Percentiles rank a stretch among this genome's conserved stretches.
phyloP scores from a whole-genome alignment of 2,113 vertebrate species.

The Oenanthe oenanthe region DNA sequence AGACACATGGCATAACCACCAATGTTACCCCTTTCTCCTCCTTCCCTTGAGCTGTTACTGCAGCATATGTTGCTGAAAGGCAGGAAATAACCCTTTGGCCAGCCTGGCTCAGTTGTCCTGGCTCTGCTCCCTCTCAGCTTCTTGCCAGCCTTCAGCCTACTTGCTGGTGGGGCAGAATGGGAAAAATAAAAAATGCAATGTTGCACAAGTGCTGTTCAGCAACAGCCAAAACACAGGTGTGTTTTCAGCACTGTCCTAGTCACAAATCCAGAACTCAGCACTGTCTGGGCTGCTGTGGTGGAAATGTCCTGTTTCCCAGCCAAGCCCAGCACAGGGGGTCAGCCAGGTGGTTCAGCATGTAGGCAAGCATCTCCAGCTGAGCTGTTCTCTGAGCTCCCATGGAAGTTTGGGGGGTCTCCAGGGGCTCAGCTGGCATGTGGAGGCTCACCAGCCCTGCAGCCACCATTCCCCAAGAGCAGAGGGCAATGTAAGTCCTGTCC shows the following conservation, averaged over 20 bases:
- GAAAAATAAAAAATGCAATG: not conserved
- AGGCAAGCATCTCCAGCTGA: not conserved
- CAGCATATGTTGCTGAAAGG: accelerated
- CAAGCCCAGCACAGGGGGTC: not conserved
- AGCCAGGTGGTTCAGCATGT: not conserved
- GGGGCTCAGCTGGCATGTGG: not conserved
- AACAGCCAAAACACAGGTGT: not conserved
- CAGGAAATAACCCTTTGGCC: not conserved
- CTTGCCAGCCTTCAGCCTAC: not conserved
- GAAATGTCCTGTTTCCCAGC: not conserved
- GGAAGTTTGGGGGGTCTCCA: not conserved
- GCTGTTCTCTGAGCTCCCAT: not conserved
- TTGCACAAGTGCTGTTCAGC: not conserved
- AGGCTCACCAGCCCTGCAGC: not conserved
- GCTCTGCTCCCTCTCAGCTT: not conserved
- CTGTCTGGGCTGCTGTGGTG: not conserved
- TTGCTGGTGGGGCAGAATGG: not conserved
- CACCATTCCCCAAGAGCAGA: not conserved
- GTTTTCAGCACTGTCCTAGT: not conserved
- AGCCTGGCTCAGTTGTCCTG: not conserved
- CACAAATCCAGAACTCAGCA: not conserved
- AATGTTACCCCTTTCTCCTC: not conserved
- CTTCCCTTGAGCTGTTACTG: not conserved
- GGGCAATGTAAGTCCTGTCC: not conserved
- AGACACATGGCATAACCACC: not conserved